Conservation (phyloP, 2,797 vertebrate genomes). For the Halcyon chelicuti region DNA sequence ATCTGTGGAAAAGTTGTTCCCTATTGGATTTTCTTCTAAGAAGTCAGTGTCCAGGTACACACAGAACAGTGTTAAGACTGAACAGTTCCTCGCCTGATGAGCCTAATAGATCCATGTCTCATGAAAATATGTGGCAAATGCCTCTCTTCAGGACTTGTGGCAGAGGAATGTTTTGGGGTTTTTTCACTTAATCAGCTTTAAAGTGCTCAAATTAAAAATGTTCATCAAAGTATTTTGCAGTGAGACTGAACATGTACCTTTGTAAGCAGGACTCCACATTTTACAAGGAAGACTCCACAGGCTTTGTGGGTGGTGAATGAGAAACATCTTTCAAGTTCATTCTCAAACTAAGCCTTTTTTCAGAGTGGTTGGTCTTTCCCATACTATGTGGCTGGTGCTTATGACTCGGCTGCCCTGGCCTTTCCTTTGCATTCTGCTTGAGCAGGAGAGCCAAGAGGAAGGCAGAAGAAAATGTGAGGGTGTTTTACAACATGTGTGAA, state of each 20-base stretch:
- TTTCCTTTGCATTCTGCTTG: not conserved
- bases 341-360: not conserved
- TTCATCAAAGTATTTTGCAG: not conserved
- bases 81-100: not conserved
- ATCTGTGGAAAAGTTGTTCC: not conserved
- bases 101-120: not conserved
- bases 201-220: not conserved
- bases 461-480: not conserved
- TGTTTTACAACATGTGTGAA: not conserved
- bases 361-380: not conserved
- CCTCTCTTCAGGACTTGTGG: not conserved
- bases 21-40: not conserved
- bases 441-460: not conserved
- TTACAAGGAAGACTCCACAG: not conserved
- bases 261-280: not conserved
- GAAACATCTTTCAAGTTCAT: not conserved
- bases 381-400: accelerated
- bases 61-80: not conserved
- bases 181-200: not conserved
- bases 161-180: not conserved
- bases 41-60: not conserved
- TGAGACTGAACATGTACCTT: not conserved
- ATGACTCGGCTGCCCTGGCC: not conserved
- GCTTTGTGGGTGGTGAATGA: not conserved
- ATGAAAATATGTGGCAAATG: not conserved